These are phyloP conservation scores for Tapera naevia DNA, from an alignment of 2,797 vertebrate species.

Conservation along the genomic window DNA sequence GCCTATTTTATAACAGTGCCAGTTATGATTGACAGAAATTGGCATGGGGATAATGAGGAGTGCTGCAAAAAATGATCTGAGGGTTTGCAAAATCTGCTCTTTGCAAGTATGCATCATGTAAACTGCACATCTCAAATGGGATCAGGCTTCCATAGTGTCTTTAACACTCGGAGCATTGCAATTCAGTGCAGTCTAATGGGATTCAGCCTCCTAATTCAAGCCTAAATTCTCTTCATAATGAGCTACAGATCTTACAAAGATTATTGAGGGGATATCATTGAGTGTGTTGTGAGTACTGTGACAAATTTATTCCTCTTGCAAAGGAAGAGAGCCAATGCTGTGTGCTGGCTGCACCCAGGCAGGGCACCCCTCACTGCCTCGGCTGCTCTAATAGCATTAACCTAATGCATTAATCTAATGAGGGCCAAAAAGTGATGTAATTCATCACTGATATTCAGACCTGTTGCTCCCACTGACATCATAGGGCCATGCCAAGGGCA, in stretches of 20 bases:
- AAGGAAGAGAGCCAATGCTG: background rate
- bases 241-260: background rate
- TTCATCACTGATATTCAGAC: background rate
- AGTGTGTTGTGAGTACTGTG: background rate
- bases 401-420: background rate
- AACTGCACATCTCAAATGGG: background rate
- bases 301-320: background rate
- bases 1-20: background rate
- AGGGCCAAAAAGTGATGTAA: background rate
- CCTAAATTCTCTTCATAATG: background rate
- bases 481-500: background rate
- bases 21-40: constrained; percentile 49
- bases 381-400: background rate
- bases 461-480: background rate
- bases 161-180: background rate
- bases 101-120: background rate
- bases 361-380: background rate
- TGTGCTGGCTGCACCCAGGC: background rate
- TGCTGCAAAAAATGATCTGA: background rate
- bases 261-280: background rate
- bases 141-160: background rate
- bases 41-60: constrained; percentile 43
- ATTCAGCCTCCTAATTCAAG: background rate
- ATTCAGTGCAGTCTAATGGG: background rate
- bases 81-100: background rate